These are phyloP conservation scores for Abramis brama DNA, from an alignment of 2,113 vertebrate species.

Conservation along the genomic window DNA sequence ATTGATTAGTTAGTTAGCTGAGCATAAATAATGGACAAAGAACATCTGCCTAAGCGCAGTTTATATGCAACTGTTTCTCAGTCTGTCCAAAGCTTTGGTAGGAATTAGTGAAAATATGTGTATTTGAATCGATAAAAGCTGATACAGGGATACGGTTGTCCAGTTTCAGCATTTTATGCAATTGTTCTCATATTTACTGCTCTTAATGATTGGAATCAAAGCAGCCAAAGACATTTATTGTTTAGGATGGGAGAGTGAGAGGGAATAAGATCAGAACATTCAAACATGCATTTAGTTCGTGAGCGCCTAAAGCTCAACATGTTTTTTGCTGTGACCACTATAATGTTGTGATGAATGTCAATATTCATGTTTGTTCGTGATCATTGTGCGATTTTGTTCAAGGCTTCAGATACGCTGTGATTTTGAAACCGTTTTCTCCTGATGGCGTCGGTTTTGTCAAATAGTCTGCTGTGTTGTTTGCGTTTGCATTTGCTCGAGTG, in stretches of 20 bases:
- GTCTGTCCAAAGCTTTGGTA: not conserved
- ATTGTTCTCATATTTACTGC: not conserved
- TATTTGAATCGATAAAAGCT: conserved; percentile 12
- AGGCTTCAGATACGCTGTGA: not conserved
- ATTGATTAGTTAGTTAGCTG: not conserved
- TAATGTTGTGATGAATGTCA: not conserved
- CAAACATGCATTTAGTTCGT: not conserved
- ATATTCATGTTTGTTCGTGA: conserved; percentile 1
- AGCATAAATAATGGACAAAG: not conserved
- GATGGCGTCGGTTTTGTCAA: conserved; percentile 2
- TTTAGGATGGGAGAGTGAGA: not conserved
- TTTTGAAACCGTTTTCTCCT: not conserved
- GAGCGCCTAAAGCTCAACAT: not conserved
- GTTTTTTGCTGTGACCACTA: not conserved
- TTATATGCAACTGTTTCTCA: not conserved
- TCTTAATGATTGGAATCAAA: not conserved
- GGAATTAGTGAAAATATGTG: conserved; percentile 5
- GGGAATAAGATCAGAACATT: not conserved
- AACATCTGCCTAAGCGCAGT: not conserved
- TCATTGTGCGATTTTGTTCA: not conserved
- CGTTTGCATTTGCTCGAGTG: conserved; percentile 1
- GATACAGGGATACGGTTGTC: not conserved
- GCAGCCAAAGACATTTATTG: not conserved
- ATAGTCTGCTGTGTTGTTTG: not conserved
- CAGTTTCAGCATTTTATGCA: not conserved